Evolutionary conservation across 1,140 invertebrate species (phyloP), one percentile per base, ranked within the genome.

Genomic region (Danaus plexippus): DNA sequence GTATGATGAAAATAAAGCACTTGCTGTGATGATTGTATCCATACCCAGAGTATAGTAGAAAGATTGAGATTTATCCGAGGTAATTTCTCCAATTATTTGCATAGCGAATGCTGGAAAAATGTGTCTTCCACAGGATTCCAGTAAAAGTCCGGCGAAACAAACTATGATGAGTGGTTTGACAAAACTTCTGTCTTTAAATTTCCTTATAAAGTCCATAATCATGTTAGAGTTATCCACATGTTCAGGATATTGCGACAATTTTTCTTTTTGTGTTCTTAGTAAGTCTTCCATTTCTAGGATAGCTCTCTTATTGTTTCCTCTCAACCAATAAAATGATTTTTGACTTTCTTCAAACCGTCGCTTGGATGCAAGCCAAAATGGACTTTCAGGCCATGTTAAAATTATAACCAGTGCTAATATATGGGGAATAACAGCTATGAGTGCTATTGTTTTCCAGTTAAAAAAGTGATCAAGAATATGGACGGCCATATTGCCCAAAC

Each of bases 371-470:
- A 82, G 59, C 77, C 77, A 84, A 0, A 71, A 63, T 0, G 82
- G 79, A 41, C 79, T 85, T 54, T 85, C 79, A 1, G 76, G 79
- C 80, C 77, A 84, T 1, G 76, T 81, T 7, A 47, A 67, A 2
- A 70, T 64, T 10, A 77, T 75, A 0, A 67, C 11, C 1, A 82
- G 46, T 3, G 72, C 54, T 4, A 67, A 1, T 1, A 73, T 15
- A 53, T 68, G 54, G 0, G 76, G 77, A 0, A 74, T 15, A 11
- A 77, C 9, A 4, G 59, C 62, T 7, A 70, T 22, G 6, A 84
- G 32, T 6, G 82, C 82, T 2, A 81, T 60, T 1, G 61, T 73
- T 62, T 67, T 75, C 80, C 80, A 85, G 13, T 64, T 43, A 7
- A 61, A 71, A 11, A 57, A 84, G 42, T 74, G 43, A 0, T 73